These are phyloP conservation scores for Caenorhabditis virilis DNA, from an alignment of 2,888 invertebrate genomes.

Conservation along the genomic window DNA sequence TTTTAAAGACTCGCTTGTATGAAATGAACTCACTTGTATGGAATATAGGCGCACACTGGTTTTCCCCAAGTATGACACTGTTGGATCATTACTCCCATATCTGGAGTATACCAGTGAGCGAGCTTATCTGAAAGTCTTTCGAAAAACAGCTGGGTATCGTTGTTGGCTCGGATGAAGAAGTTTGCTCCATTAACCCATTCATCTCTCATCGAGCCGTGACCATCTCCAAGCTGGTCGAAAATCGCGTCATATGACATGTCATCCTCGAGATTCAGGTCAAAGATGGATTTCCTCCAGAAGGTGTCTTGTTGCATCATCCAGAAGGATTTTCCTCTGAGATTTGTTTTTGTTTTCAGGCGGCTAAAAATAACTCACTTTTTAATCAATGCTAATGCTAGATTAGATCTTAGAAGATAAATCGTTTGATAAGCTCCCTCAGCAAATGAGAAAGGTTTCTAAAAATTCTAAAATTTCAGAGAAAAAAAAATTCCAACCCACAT, in stretches of 20 bases:
- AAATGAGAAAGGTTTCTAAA: conserved; percentile 67
- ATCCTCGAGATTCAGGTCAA: conserved; percentile 64
- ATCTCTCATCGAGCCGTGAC: conserved; percentile 55
- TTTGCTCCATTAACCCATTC: conserved; percentile 69
- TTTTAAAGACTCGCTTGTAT: background rate
- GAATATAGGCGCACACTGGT: conserved; percentile 63
- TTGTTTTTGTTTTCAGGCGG: background rate
- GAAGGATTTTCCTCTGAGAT: conserved; percentile 61
- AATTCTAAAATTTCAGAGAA: background rate
- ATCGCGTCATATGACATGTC: conserved; percentile 61
- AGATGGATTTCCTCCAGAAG: conserved; percentile 58
- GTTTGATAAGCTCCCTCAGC: conserved; percentile 68
- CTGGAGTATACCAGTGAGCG: conserved; percentile 66
- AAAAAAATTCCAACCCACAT: conserved; percentile 50
- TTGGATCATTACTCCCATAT: conserved; percentile 68
- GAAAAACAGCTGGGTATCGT: conserved; percentile 64
- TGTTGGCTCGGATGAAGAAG: conserved; percentile 66
- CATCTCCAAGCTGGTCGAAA: conserved; percentile 66
- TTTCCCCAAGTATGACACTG: conserved; percentile 67
- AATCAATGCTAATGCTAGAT: conserved; percentile 61
- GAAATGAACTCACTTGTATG: conserved; percentile 61
- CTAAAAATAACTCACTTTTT: conserved; percentile 29
- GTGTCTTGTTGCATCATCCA: conserved; percentile 69
- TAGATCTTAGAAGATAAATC: conserved; percentile 65
- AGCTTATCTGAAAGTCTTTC: conserved; percentile 63